These are phyloP conservation scores for Alosa sapidissima DNA, from an alignment of 2,797 vertebrate species.

Conservation along the genomic window DNA sequence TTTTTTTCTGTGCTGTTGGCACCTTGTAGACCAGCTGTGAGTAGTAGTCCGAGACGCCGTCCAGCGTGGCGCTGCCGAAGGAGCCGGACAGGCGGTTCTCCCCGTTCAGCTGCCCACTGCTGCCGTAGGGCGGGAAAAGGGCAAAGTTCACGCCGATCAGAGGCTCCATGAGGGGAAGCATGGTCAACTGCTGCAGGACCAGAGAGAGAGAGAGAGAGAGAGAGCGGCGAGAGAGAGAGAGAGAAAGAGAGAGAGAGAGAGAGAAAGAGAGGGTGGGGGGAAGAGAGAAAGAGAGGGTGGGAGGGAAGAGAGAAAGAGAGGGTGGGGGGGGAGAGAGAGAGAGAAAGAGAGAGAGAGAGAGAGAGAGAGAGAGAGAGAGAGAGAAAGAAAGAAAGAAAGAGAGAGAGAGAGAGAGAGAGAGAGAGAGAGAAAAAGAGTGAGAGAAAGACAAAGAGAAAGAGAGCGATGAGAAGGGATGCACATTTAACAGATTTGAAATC, in stretches of 20 bases:
- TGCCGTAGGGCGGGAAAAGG: slow-evolving; percentile 91
- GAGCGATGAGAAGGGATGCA: not conserved
- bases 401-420: not conserved
- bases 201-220: not conserved
- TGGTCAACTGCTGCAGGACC: slow-evolving; percentile 80
- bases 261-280: not conserved
- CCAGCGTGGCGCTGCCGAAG: slow-evolving; percentile 90
- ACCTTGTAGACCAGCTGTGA: slow-evolving; percentile 97
- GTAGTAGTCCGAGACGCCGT: slow-evolving; percentile 94
- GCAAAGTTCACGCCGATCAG: slow-evolving; percentile 89
- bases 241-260: not conserved
- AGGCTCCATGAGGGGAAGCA: slow-evolving; percentile 95
- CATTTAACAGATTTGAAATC: not conserved
- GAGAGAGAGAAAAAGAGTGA: not conserved
- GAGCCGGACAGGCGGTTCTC: slow-evolving; percentile 87
- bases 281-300: not conserved
- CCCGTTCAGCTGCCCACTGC: slow-evolving; percentile 82
- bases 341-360: not conserved
- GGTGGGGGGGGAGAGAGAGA: not conserved
- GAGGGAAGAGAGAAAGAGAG: not conserved
- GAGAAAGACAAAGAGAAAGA: not conserved
- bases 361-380: not conserved
- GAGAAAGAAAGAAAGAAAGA: not conserved
- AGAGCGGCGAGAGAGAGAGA: not conserved
- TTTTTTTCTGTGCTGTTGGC: not conserved